These are phyloP conservation scores for Anas platyrhynchos DNA, from an alignment of 2,113 vertebrate genomes.

Conservation along the genomic window DNA sequence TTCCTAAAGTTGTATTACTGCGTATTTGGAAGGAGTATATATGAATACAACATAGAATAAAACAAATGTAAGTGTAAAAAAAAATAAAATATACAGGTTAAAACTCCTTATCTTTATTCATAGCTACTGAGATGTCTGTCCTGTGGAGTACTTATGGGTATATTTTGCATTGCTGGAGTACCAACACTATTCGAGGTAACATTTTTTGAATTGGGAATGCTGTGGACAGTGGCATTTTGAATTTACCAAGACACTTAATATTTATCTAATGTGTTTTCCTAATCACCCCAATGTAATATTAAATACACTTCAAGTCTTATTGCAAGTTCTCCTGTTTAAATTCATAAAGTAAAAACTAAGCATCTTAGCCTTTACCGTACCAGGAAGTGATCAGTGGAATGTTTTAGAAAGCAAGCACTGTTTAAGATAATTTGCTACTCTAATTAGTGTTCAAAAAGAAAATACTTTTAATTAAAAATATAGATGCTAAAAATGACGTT, in stretches of 20 bases:
- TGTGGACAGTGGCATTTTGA: background rate
- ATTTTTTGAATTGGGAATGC: background rate
- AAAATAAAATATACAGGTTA: background rate
- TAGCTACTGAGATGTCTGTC: background rate
- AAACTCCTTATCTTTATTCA: background rate
- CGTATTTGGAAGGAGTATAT: background rate
- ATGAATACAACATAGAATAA: background rate
- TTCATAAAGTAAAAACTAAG: background rate
- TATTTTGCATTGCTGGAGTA: background rate
- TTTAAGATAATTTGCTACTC: slow-evolving; percentile 41
- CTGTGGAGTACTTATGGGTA: background rate
- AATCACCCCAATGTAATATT: background rate
- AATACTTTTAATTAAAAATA: slow-evolving; percentile 35
- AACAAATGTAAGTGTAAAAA: background rate
- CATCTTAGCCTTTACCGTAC: background rate
- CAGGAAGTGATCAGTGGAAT: slow-evolving; percentile 25
- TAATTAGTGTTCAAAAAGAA: slow-evolving; percentile 45
- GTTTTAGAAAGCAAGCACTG: background rate
- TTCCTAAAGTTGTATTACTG: background rate
- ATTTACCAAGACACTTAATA: background rate
- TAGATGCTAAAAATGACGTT: background rate
- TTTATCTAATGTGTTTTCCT: background rate
- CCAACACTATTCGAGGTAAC: background rate
- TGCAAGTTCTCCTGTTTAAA: background rate
- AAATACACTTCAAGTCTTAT: background rate